A percentile compares a stretch with the other conserved stretches of the same genome.
phyloP scores from a whole-genome alignment of 2,797 vertebrate genomes.

The Girardinus metallicus region DNA sequence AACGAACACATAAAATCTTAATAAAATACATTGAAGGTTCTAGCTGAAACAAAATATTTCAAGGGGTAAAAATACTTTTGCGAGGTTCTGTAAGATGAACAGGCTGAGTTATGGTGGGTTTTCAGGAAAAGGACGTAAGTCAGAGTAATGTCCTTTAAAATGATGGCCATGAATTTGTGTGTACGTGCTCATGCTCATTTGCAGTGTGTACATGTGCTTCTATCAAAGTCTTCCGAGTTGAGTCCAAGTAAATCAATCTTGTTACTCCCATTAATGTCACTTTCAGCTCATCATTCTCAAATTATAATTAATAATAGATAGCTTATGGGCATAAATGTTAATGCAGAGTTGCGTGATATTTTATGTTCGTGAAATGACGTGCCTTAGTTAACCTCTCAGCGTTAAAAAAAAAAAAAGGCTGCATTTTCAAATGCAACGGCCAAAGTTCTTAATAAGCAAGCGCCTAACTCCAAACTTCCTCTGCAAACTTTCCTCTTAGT shows the following conservation, averaged over 20 bases:
- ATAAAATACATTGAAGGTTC: neutral
- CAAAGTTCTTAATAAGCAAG: constrained; percentile 54
- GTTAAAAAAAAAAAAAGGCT: constrained; percentile 69
- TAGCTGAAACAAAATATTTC: neutral
- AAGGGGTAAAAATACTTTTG: neutral
- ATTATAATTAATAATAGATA: constrained; percentile 88
- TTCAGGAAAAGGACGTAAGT: constrained; percentile 17
- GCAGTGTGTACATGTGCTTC: constrained; percentile 7
- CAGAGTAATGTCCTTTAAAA: constrained; percentile 19
- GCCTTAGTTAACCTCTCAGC: constrained; percentile 78
- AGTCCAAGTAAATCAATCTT: constrained; percentile 83
- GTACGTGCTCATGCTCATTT: constrained; percentile 13
- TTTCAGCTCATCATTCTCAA: constrained; percentile 86
- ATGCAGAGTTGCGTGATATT: constrained; percentile 81
- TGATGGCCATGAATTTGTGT: constrained; percentile 15
- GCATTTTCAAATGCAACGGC: constrained; percentile 56
- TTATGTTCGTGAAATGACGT: constrained; percentile 81
- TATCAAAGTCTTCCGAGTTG: constrained; percentile 44
- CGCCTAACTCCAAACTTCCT: constrained; percentile 51
- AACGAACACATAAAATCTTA: neutral
- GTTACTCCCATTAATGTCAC: constrained; percentile 87
- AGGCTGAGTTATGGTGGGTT: neutral
- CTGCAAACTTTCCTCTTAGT: constrained; percentile 74
- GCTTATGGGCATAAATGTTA: constrained; percentile 86
- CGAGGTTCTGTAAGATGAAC: neutral